phyloP scores from a whole-genome alignment of 2,113 vertebrate species.

The Callocephalon fimbriatum region DNA sequence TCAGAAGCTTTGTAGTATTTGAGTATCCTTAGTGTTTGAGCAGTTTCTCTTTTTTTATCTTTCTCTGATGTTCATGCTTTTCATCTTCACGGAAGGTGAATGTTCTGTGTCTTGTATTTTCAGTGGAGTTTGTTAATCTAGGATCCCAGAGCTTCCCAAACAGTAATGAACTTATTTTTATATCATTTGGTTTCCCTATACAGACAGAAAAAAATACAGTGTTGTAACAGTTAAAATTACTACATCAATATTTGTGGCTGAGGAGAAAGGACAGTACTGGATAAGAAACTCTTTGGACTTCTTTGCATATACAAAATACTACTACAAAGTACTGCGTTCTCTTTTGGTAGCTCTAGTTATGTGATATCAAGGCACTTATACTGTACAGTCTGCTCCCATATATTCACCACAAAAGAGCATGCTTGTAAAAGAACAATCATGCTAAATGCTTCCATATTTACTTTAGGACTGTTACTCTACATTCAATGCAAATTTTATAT shows the following conservation, averaged over 20 bases:
- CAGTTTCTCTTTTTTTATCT: background rate
- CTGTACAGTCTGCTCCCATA: background rate
- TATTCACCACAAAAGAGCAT: background rate
- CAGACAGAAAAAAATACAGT: background rate
- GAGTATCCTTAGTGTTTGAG: background rate
- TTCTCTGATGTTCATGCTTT: background rate
- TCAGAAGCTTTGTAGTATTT: background rate
- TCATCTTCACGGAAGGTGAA: accelerated
- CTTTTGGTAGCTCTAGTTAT: background rate
- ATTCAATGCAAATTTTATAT: background rate
- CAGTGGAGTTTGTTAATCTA: background rate
- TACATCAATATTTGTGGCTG: background rate
- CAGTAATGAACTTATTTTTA: background rate
- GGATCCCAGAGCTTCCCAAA: background rate
- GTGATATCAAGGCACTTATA: background rate
- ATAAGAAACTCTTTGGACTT: background rate
- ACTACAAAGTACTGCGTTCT: background rate
- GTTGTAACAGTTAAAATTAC: background rate
- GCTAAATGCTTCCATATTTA: background rate
- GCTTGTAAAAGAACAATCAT: background rate
- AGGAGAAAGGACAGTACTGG: background rate
- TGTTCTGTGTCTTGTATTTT: background rate
- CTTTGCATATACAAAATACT: background rate
- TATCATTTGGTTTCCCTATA: background rate
- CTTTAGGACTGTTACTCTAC: background rate